Conservation (phyloP, 2,888 invertebrate genomes). For the Beris chalybata region DNA sequence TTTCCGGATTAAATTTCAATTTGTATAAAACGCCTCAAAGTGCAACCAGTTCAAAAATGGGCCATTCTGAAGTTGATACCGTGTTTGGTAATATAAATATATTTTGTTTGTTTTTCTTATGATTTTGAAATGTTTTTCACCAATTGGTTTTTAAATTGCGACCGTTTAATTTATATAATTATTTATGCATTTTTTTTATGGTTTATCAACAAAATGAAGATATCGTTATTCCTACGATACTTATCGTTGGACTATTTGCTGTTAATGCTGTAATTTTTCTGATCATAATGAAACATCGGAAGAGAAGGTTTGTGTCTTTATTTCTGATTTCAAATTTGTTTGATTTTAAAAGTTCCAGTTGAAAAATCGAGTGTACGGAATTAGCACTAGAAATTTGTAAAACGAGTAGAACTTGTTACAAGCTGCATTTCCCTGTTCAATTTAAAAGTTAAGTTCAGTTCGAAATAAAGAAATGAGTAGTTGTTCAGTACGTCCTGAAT, state of each 20-base stretch:
- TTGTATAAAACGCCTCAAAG: conserved; percentile 33
- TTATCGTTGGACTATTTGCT: conserved; percentile 71
- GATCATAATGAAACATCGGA: conserved; percentile 62
- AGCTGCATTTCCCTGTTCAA: too few species aligned
- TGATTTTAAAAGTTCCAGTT: not conserved
- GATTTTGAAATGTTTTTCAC: not conserved
- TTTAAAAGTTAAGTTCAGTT: too few species aligned
- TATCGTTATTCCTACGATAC: conserved; percentile 70
- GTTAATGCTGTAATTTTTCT: conserved; percentile 74
- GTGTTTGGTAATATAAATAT: conserved; percentile 41
- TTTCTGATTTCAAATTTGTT: not conserved
- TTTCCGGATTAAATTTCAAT: conserved; percentile 34
- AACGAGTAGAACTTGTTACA: too few species aligned
- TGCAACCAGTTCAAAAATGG: conserved; percentile 39
- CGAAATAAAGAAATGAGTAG: too few species aligned
- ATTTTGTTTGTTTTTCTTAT: conserved; percentile 9
- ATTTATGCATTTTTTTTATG: conserved; percentile 28
- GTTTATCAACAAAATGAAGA: conserved; percentile 56
- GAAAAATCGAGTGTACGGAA: not conserved
- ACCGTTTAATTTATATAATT: conserved; percentile 24
- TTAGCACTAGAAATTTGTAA: too few species aligned
- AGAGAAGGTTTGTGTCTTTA: conserved; percentile 42
- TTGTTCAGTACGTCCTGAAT: too few species aligned
- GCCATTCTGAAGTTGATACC: conserved; percentile 43
- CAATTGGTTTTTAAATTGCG: not conserved